These are phyloP conservation scores for Pterobdella sp. DNA, from an alignment of 2,888 invertebrate species.

Conservation along the genomic window DNA sequence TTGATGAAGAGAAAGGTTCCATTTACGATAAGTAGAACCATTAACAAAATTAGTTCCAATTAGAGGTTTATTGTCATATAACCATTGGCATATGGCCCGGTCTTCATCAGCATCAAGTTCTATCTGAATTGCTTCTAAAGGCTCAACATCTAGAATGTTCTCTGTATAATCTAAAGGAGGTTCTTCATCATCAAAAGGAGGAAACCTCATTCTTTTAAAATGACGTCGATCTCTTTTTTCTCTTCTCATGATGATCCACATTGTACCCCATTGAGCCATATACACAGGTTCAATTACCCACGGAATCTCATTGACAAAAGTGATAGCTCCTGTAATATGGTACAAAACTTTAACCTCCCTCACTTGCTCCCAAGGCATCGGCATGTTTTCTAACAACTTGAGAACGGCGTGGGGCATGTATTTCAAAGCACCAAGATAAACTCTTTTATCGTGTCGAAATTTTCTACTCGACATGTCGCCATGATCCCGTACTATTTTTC, in stretches of 20 bases:
- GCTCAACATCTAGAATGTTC: slow-evolving; percentile 96
- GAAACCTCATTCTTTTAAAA: slow-evolving; percentile 98
- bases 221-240: slow-evolving; percentile 97
- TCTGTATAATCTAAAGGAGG: slow-evolving; percentile 98
- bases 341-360: slow-evolving; percentile 90
- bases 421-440: slow-evolving; percentile 90
- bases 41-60: slow-evolving; percentile 84
- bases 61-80: slow-evolving; percentile 94
- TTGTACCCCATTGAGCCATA: slow-evolving; percentile 99
- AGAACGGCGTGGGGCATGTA: slow-evolving; percentile 99
- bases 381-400: slow-evolving; percentile 98
- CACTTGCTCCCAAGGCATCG: slow-evolving; percentile 99
- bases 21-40: slow-evolving; percentile 89
- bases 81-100: slow-evolving; percentile 73
- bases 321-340: slow-evolving; percentile 98
- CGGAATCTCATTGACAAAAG: slow-evolving; percentile 99
- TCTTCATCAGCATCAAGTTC: slow-evolving; percentile 87
- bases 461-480: slow-evolving; percentile 99
- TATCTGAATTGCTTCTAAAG: slow-evolving; percentile 95
- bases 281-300: slow-evolving; percentile 99
- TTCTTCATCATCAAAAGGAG: slow-evolving; percentile 99
- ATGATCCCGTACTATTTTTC: slow-evolving; percentile 97
- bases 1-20: slow-evolving; percentile 90
- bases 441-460: slow-evolving; percentile 95
- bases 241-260: slow-evolving; percentile 99